phyloP scores from a whole-genome alignment of 92 coral and sea anemone genomes.

The Zoanthus sansibaricus region DNA sequence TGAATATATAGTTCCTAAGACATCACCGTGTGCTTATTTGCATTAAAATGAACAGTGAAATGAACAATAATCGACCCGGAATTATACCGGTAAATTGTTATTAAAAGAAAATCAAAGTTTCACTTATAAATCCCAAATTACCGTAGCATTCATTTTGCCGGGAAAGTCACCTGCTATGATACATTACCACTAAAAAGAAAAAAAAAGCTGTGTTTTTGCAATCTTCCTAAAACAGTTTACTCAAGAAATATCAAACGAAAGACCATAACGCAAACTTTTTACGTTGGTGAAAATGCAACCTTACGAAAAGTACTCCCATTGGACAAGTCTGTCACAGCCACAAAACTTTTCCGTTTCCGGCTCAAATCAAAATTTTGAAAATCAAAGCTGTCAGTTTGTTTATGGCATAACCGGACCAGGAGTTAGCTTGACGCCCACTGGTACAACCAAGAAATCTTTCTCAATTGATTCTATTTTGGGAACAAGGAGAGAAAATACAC shows the following conservation, averaged over 20 bases:
- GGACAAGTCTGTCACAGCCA: neutral
- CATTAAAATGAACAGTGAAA: constrained; percentile 38
- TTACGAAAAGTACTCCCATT: constrained; percentile 5
- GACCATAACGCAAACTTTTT: neutral
- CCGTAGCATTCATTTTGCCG: constrained; percentile 1
- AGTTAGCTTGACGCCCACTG: neutral
- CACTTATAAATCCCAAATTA: constrained; percentile 15
- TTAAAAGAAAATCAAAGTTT: constrained; percentile 25
- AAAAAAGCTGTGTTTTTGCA: neutral
- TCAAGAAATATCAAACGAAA: neutral
- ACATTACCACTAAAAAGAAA: neutral
- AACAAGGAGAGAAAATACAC: constrained; percentile 9
- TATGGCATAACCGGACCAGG: neutral
- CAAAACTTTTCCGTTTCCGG: neutral
- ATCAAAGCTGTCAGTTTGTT: constrained; percentile 5
- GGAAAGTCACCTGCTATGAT: neutral
- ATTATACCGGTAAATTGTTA: constrained; percentile 23
- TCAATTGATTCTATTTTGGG: constrained; percentile 42
- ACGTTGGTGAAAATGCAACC: constrained; percentile 26
- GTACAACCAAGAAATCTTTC: constrained; percentile 25
- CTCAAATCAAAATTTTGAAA: constrained; percentile 5
- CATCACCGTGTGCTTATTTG: constrained; percentile 38
- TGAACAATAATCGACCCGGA: constrained; percentile 40
- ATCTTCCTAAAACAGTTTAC: neutral
- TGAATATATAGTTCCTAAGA: constrained; percentile 18